phyloP scores from a whole-genome alignment of 1,140 invertebrate genomes.

The Drosophila malerkotliana region DNA sequence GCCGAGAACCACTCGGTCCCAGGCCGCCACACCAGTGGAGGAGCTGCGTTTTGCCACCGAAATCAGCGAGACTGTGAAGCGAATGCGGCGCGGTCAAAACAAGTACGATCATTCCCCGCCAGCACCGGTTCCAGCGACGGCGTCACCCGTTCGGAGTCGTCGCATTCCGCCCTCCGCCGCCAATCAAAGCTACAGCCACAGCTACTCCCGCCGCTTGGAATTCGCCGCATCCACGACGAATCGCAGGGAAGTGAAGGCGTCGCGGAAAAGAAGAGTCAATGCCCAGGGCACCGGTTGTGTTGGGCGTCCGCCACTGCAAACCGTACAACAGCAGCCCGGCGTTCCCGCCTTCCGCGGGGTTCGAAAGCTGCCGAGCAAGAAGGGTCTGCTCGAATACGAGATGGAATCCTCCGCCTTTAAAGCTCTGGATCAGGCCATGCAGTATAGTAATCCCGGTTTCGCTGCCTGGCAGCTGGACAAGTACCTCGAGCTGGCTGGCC shows the following conservation, averaged over 20 bases:
- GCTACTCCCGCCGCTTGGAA: constrained; percentile 52
- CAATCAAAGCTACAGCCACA: constrained; percentile 12
- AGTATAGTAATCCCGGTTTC: constrained; percentile 58
- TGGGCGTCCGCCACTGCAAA: neutral
- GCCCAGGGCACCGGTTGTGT: neutral
- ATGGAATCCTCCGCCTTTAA: constrained; percentile 67
- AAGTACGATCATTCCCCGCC: constrained; percentile 75
- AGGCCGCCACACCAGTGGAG: constrained; percentile 72
- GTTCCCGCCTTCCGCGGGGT: constrained; percentile 41
- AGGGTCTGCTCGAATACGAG: constrained; percentile 75
- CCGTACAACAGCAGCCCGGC: constrained; percentile 20
- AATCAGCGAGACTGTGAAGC: constrained; percentile 77
- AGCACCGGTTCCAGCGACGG: constrained; percentile 16
- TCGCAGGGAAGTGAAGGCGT: constrained; percentile 8
- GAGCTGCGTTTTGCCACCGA: constrained; percentile 78
- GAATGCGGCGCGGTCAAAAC: constrained; percentile 76
- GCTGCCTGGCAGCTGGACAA: constrained; percentile 74
- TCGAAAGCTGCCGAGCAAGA: constrained; percentile 73
- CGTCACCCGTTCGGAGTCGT: constrained; percentile 39
- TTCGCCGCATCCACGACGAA: constrained; percentile 23
- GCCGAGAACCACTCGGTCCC: constrained; percentile 62
- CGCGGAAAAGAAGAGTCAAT: constrained; percentile 35
- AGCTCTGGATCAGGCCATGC: constrained; percentile 48
- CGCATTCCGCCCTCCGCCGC: constrained; percentile 31
- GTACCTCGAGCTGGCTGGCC: constrained; percentile 58